Base-by-base conservation (phyloP, 2,888 invertebrate species). In the Nineta flava region DNA sequence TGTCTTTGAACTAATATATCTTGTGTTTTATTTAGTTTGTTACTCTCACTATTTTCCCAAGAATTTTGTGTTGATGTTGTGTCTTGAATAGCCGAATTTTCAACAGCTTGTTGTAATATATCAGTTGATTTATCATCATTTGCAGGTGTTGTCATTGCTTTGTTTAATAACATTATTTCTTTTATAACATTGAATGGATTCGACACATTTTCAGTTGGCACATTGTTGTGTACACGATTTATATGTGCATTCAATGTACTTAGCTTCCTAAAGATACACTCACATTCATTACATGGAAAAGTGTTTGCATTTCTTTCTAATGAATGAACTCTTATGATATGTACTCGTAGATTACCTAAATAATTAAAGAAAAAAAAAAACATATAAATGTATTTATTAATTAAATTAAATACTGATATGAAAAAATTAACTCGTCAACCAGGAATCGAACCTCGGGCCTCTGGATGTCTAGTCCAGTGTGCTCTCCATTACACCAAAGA, bases 221-320 rank as follows among this genome's bases (percentile, higher is more conserved):
- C 6, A 26, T 26, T 26, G 7, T 26, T 26, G 26, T 83, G 81
- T 46, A 70, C 68, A 55, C 75, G 72, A 35, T 77, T 78, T 55
- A 81, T 73, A 58, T 84, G 84, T 9, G 77, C 76, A 60, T 81
- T 81, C 10, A 83, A 65, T 53, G 78, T 77, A 9, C 79, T 77
- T 2, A 81, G 65, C 59, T 75, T 77, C 57, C 75, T 74, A 62
- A 82, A 83, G 17, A 77, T 71, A 62, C 83, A 83, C 4, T 75
- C 67, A 59, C 84, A 84, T 55, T 77, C 73, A 9, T 72, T 67
- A 62, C 84, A 84, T 53, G 73, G 71, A 60, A 73, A 79, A 19
- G 71, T 66, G 53, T 70, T 69, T 52, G 72, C 70, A 26, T 69
- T 71, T 9, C 62, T 62, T n/a, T 65, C 65, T 10, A 77, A 70